These are phyloP conservation scores for Toxonevra muliebris DNA, from an alignment of 2,888 invertebrate species.

Conservation along the genomic window DNA sequence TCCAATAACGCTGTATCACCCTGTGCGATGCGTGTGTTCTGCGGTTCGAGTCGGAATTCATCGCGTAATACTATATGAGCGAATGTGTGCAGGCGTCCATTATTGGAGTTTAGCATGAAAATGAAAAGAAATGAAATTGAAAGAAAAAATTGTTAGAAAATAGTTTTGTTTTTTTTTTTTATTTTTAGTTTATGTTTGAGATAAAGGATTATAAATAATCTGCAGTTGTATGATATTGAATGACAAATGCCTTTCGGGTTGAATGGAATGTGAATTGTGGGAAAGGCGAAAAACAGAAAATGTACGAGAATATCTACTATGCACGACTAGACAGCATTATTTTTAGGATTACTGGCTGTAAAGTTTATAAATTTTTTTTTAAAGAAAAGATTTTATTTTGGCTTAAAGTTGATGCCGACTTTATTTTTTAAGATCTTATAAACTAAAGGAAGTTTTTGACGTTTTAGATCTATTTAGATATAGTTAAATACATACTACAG, in stretches of 20 bases:
- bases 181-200: not conserved
- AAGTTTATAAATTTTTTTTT: not conserved
- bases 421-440: too few relatives aligned
- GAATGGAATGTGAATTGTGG: not conserved
- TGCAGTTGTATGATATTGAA: slow-evolving; percentile 24
- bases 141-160: too few relatives aligned
- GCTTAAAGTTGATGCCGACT: too few relatives aligned
- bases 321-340: slow-evolving; percentile 30
- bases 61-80: slow-evolving; percentile 79
- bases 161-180: too few relatives aligned
- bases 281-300: not conserved
- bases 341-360: slow-evolving; percentile 23
- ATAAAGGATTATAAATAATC: slow-evolving; percentile 33
- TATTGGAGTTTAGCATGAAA: slow-evolving; percentile 13
- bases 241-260: slow-evolving; percentile 25
- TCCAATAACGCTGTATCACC: slow-evolving; percentile 86
- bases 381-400: too few relatives aligned
- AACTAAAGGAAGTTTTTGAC: too few relatives aligned
- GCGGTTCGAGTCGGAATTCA: slow-evolving; percentile 87
- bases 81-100: not conserved
- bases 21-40: slow-evolving; percentile 82
- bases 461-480: too few relatives aligned
- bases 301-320: not conserved
- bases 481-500: too few relatives aligned
- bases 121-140: not conserved